Evolutionary conservation across 2,113 vertebrate species (phyloP).

Genomic region (Antechinus stuartii): DNA sequence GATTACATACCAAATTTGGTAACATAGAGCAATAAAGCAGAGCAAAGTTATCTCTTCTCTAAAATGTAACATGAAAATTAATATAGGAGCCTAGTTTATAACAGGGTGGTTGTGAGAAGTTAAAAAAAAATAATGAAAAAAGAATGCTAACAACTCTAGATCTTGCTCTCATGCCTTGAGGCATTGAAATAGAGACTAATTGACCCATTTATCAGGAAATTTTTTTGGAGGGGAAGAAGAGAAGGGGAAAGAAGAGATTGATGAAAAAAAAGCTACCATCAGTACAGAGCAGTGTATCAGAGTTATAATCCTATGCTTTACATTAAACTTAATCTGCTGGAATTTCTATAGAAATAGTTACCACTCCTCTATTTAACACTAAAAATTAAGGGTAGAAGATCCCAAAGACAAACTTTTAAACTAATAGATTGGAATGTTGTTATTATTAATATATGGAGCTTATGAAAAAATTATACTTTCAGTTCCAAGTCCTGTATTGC

Average conservation of each 20-base stretch:
- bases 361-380: not conserved
- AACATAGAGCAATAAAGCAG: not conserved
- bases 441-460: slow-evolving; percentile 40
- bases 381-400: not conserved
- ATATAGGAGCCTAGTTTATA: not conserved
- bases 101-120: not conserved
- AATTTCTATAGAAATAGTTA: not conserved
- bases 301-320: not conserved
- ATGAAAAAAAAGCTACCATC: not conserved
- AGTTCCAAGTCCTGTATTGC: slow-evolving; percentile 1
- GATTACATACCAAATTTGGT: not conserved
- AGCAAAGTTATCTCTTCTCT: not conserved
- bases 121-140: slow-evolving; percentile 33
- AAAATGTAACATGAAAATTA: slow-evolving; percentile 48
- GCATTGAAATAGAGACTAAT: not conserved
- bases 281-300: slow-evolving; percentile 49
- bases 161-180: slow-evolving; percentile 6
- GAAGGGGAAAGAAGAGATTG: not conserved
- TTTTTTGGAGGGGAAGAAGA: not conserved
- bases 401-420: not conserved
- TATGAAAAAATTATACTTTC: slow-evolving; percentile 54
- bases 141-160: not conserved
- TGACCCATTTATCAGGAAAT: not conserved
- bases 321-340: not conserved
- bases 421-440: not conserved